Base-by-base conservation (phyloP, 2,888 invertebrate genomes). In the Agrotis clavis region DNA sequence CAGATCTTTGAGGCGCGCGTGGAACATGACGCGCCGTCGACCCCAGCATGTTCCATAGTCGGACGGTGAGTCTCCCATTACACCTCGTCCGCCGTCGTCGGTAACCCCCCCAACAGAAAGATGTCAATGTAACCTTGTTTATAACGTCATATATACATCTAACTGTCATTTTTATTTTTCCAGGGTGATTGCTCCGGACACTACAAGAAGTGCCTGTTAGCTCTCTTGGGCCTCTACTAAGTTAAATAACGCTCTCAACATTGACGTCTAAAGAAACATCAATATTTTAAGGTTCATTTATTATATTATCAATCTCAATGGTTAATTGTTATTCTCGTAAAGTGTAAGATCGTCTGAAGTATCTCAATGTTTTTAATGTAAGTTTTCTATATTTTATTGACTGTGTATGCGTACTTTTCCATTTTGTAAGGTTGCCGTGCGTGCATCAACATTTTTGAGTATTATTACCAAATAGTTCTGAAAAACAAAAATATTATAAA, bases 161-260 rank as follows among this genome's bases (percentile, higher is more conserved):
- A 41, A 41, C 41, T 41, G 11, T 41, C 1, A 13, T n/a, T 25
- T 21, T 18, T 56, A 88, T 86, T 14, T 95, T 97, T 89, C 9
- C 94, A 98, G 98, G 98, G 97, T 45, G 98, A 99, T 87, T 98
- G 98, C 83, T 98, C 98, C 63, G 99, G 99, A 45, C 98, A 99
- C 91, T 99, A 98, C 96, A 98, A 98, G 93, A 98, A 98, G 90
- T 97, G 98, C 82, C 95, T 99, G 53, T 95, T 98, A 63, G 98
- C 98, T 54, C 94, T 98, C 1, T 96, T 98, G 72, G 97, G 97
- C 11, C 92, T 96, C 13, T 96, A 96, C 86, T 96, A 92, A 93
- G 47, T 11, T 51, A 16, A 19, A 47, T n/a, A 60, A 60, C 60
- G 65, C 67, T 72, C 41, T 51, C 71, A 60, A 73, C 57, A 63